Evolutionary conservation across 2,797 vertebrate species (phyloP).

Genomic region (Pyrocephalus nanus): DNA sequence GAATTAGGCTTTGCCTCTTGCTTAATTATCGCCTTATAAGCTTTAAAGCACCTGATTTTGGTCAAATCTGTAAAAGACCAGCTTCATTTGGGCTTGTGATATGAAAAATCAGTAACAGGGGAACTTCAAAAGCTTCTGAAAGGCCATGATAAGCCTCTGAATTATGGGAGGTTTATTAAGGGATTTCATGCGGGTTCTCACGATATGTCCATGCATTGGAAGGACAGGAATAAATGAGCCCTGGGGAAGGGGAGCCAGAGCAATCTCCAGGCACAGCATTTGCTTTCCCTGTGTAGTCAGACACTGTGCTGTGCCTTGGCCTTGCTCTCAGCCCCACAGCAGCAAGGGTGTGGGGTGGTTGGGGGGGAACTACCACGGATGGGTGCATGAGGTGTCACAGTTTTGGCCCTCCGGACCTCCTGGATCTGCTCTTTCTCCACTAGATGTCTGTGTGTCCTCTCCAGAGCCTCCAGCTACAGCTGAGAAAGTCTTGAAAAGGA

Average conservation of each 20-base stretch:
- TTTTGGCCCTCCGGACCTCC: background rate
- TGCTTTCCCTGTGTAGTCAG: background rate
- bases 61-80: background rate
- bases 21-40: background rate
- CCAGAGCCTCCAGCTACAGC: background rate
- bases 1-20: background rate
- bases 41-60: background rate
- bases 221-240: background rate
- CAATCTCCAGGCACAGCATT: rapidly evolving
- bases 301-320: background rate
- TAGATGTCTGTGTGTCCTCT: background rate
- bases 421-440: background rate
- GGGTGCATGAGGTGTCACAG: rapidly evolving
- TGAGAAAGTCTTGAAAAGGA: background rate
- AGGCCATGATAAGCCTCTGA: background rate
- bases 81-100: background rate
- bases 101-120: background rate
- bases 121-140: slow-evolving; percentile 29
- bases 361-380: rapidly evolving
- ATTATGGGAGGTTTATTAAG: background rate
- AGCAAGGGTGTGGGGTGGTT: background rate
- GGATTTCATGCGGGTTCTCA: background rate
- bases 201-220: rapidly evolving
- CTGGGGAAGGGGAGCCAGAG: background rate
- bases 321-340: background rate